Conservation (phyloP, 2,888 invertebrate species). For the Volucella bombylans region DNA sequence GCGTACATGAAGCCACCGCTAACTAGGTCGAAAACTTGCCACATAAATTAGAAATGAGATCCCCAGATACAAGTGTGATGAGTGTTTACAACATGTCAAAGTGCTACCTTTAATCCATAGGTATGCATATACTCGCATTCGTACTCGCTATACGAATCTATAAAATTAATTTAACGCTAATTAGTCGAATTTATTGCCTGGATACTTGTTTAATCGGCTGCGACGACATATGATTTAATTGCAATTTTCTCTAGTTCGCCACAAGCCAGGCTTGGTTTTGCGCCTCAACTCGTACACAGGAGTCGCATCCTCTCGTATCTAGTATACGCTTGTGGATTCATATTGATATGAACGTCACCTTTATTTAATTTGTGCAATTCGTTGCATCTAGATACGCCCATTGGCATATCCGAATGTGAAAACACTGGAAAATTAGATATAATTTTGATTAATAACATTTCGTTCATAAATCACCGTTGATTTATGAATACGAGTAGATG, state of each 20-base stretch:
- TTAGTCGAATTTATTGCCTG: slow-evolving; percentile 39
- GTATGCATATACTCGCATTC: no score
- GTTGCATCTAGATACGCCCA: slow-evolving; percentile 1
- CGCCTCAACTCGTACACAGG: background rate
- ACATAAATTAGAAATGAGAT: slow-evolving; percentile 23
- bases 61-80: background rate
- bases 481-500: no score
- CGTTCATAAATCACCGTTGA: background rate
- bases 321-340: no score
- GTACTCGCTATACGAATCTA: background rate
- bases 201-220: slow-evolving; percentile 30
- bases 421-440: background rate
- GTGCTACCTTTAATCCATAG: slow-evolving; percentile 2
- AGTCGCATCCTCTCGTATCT: no score
- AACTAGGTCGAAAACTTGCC: background rate
- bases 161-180: slow-evolving; percentile 57
- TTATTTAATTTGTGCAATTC: slow-evolving; percentile 26
- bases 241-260: background rate
- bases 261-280: no score
- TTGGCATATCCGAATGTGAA: no score
- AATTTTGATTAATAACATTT: slow-evolving; percentile 20
- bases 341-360: background rate
- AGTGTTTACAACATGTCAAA: slow-evolving; percentile 19
- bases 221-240: slow-evolving; percentile 15
- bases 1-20: background rate